Evolutionary conservation across 2,797 vertebrate genomes (phyloP).

Genomic region (Sebastes melanostomus): DNA sequence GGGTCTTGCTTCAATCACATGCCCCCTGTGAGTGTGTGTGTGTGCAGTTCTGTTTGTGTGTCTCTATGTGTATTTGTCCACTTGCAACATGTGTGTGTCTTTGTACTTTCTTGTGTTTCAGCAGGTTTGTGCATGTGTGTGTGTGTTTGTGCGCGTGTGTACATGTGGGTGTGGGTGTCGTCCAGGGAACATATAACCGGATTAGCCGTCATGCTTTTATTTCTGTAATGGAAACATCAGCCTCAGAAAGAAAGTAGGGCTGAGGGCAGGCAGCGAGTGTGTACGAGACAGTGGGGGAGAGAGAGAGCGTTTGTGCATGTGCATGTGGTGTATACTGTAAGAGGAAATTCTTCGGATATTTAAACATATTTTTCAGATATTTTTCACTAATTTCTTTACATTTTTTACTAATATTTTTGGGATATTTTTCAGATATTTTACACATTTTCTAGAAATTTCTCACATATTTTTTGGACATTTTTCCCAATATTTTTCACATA

Average conservation of each 20-base stretch:
- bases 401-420: too few species aligned
- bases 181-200: constrained; percentile 77
- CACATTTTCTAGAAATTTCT: too few species aligned
- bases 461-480: too few species aligned
- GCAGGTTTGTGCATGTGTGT: neutral
- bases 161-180: constrained; percentile 48
- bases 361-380: too few species aligned
- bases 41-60: neutral
- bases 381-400: too few species aligned
- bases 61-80: constrained; percentile 6
- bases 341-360: neutral
- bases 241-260: constrained; percentile 67
- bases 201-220: constrained; percentile 79
- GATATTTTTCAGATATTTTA: too few species aligned
- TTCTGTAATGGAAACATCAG: constrained; percentile 79
- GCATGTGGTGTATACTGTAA: neutral
- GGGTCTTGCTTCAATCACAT: constrained; percentile 55
- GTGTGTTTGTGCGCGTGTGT: neutral
- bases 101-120: constrained; percentile 1
- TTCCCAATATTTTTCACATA: too few species aligned
- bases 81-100: constrained; percentile 31
- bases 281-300: neutral
- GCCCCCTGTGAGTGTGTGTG: neutral
- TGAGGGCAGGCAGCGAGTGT: constrained; percentile 48
- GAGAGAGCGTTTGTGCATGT: neutral